Conservation (phyloP, 2,113 vertebrate genomes). For the Myrmophylax atrothorax region DNA sequence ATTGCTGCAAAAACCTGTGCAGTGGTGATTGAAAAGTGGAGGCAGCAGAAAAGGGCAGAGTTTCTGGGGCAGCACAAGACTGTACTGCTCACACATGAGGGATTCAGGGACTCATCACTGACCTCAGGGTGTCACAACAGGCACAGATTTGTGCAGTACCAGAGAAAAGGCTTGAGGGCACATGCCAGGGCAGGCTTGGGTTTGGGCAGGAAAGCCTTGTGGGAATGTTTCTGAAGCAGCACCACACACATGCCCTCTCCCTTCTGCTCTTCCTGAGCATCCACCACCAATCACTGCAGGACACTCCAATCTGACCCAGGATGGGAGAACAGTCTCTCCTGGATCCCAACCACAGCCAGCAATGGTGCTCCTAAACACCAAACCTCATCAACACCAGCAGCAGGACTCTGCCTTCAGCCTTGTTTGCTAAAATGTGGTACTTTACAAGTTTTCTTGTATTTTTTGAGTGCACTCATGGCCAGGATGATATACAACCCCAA, state of each 20-base stretch:
- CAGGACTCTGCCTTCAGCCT: background rate
- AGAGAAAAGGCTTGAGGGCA: background rate
- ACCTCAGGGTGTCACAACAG: background rate
- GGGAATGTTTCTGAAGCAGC: background rate
- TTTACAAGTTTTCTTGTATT: background rate
- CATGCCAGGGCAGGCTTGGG: background rate
- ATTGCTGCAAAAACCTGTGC: background rate
- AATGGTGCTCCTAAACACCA: background rate
- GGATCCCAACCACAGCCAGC: background rate
- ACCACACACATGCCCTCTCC: background rate
- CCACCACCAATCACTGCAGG: too few relatives aligned
- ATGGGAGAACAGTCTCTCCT: background rate
- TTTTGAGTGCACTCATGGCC: background rate
- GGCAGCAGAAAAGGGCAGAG: background rate
- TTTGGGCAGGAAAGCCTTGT: background rate
- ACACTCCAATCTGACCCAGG: background rate
- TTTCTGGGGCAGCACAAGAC: background rate
- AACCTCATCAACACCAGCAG: background rate
- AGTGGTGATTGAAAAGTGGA: background rate
- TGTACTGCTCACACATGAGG: fast-evolving
- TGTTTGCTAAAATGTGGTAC: background rate
- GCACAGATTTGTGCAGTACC: background rate
- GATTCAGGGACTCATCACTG: background rate
- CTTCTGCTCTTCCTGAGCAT: background rate
- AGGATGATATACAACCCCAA: background rate